Base-by-base conservation (phyloP, 1,140 invertebrate species). In the Drosophila sucinea region DNA sequence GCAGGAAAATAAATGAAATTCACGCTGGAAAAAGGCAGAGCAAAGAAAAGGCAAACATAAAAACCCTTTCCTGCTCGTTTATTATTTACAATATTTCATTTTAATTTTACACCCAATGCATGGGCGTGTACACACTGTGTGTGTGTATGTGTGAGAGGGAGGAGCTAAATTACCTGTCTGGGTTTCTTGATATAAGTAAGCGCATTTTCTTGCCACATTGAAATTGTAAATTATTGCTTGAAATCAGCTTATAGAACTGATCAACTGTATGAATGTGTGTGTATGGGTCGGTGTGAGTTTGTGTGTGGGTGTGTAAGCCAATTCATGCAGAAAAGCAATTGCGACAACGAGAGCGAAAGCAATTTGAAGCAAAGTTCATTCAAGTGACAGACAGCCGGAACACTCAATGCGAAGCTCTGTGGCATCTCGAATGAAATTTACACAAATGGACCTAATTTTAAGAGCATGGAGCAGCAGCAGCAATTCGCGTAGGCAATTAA, bases 401-500 rank as follows among this genome's bases (percentile, higher is more conserved):
- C 56, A 35, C 44, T 51, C 44, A 23, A 57, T 60, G 33, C 64
- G 47, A 25, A 62, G 44, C 70, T 55, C 47, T 72, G 57, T 23
- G n/a, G 30, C 40, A 51, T 29, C 32, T 65, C 29, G 23, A 40
- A 56, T 68, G 56, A 55, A 75, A 79, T 83, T 69, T 63, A 64
- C 69, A 80, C 72, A 72, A 67, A 63, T 67, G 54, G 61, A 58
- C 57, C 64, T 57, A 77, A 69, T 70, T 65, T 60, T 68, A 33
- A 54, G 54, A 58, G 33, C 17, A 51, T 40, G 17, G 47, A 27
- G 41, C 35, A 35, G 10, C 32, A 58, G 68, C 4, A 25, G 38
- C 58, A 44, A 60, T 58, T 69, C 56, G 27, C 76, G 76, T 67
- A 56, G 38, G 72, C 84, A 87, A 87, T 87, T 87, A 89, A 73